These are phyloP conservation scores for Melanerpes aurifrons DNA, from an alignment of 2,113 vertebrate genomes.

Conservation along the genomic window DNA sequence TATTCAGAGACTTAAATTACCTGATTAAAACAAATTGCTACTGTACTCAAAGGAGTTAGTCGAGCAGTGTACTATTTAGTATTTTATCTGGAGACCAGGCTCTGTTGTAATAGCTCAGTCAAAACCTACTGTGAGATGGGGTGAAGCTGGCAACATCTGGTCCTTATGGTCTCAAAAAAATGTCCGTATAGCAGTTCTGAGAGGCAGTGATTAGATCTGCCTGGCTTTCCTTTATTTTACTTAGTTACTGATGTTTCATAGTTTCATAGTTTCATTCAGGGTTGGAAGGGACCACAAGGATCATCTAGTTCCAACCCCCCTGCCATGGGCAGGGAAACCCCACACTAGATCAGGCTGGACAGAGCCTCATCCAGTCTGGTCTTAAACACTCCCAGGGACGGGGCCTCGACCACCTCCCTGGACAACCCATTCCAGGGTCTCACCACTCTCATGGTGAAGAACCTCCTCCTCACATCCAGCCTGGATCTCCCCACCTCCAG, in stretches of 20 bases:
- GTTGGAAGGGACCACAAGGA: no score
- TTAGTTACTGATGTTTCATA: neutral
- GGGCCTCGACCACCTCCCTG: no score
- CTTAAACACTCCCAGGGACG: no score
- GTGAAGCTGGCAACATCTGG: neutral
- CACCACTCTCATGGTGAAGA: no score
- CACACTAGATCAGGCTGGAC: no score
- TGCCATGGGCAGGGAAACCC: no score
- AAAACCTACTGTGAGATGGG: neutral
- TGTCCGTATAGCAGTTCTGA: neutral
- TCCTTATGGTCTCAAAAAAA: neutral
- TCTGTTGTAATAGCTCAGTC: neutral
- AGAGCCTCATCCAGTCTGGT: no score
- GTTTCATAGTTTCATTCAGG: no score
- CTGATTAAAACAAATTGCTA: constrained; percentile 28
- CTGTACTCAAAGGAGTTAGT: neutral
- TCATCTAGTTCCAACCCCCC: no score
- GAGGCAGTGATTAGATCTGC: neutral
- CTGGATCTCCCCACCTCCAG: no score
- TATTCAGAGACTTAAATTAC: constrained; percentile 38
- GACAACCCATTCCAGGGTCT: no score
- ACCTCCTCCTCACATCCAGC: no score
- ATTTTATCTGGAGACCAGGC: neutral
- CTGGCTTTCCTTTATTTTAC: neutral
- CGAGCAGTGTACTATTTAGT: neutral